Percentiles rank a stretch among this genome's conserved stretches.
phyloP scores from a whole-genome alignment of 2,113 vertebrate genomes.

The Alligator mississippiensis region DNA sequence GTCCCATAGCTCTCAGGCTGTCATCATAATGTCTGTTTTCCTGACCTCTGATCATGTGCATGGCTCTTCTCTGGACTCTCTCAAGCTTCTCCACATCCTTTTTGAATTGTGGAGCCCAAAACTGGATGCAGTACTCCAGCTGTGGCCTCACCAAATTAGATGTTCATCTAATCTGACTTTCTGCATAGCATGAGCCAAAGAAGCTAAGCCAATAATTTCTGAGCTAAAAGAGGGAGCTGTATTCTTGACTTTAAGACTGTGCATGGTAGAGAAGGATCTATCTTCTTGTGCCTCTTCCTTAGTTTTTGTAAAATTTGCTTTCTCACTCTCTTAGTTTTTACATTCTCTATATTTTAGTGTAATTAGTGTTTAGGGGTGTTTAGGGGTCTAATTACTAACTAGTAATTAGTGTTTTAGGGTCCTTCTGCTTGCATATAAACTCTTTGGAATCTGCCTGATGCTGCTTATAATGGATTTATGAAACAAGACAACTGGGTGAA shows the following conservation, averaged over 20 bases:
- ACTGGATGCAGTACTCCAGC: too few relatives aligned
- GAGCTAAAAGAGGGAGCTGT: background rate
- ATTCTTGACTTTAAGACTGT: background rate
- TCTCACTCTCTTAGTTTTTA: background rate
- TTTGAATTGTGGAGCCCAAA: too few relatives aligned
- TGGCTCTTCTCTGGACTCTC: too few relatives aligned
- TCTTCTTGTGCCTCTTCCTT: background rate
- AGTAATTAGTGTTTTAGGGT: background rate
- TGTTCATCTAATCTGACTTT: too few relatives aligned
- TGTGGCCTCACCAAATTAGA: too few relatives aligned
- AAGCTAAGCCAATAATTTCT: background rate
- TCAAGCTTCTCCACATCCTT: too few relatives aligned
- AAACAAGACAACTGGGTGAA: constrained; percentile 12
- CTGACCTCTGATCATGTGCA: too few relatives aligned
- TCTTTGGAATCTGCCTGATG: background rate
- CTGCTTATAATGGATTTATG: background rate
- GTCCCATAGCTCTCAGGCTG: too few relatives aligned
- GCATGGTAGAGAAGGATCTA: background rate
- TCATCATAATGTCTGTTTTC: too few relatives aligned
- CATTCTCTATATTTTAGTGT: background rate
- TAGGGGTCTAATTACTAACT: too few relatives aligned
- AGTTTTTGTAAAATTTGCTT: background rate
- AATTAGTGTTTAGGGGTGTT: background rate
- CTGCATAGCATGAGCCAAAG: background rate
- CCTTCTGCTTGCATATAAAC: background rate